Base-by-base conservation (phyloP, 2,797 vertebrate species). In the Channa striata region DNA sequence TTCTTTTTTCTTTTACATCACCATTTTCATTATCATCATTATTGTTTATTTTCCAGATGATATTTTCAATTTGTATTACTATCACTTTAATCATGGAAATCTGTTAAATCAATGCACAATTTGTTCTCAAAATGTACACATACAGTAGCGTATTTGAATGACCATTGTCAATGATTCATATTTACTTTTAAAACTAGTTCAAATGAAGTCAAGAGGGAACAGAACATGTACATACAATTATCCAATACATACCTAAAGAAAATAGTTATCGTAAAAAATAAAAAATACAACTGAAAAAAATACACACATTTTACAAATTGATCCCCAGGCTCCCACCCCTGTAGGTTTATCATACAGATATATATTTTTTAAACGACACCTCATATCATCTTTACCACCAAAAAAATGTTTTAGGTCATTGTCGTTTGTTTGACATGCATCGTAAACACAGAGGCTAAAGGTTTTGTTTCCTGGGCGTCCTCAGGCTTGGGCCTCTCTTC, bases 301-400 rank as follows among this genome's bases (percentile, higher is more conserved):
- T 94, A 93, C 94, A 94, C 93, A 95, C 93, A 91, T 93, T 94
- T 94, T 95, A 95, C 93, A 95, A 95, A 95, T 93, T 91, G 90
- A 88, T 90, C 91, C 92, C 90, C 84, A 89, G 85, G 90, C 87
- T 88, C 87, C 80, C 80, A 59, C 84, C 81, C 73, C 81, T 67
- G 58, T 84, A 89, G 84, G 74, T 89, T 93, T 92, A 91, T 91
- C 91, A 90, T 93, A 93, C 91, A 92, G 84, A 91, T 90, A 87
- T 74, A 89, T 88, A 60, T 85, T 84, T 86, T 83, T 87, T 86
- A 63, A 87, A 90, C 82, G 75, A 87, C 86, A 91, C 80, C 86
- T 93, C 90, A 86, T 89, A 91, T 92, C 79, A 90, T 86, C 84
- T 87, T 92, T 85, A 88, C 85, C 87, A 87, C 91, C 90, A 89